A percentile compares a stretch with the other conserved stretches of the same genome.
Evolutionary conservation across 2,888 invertebrate genomes (phyloP).

Genomic region (Allolobophora icterica): DNA sequence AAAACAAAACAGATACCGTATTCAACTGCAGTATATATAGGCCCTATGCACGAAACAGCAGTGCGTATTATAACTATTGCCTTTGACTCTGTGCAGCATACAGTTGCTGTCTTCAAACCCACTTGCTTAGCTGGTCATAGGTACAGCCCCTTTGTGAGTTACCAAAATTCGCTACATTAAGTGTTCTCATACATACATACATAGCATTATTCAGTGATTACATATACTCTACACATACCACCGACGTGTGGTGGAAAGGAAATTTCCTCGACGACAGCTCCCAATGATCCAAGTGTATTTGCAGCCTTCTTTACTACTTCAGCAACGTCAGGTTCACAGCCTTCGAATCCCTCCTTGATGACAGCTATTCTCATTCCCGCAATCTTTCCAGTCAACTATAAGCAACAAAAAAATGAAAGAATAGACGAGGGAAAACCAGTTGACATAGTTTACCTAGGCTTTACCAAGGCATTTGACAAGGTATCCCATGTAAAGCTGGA

Average conservation of each 20-base stretch:
- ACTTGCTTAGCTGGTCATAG: too few relatives aligned
- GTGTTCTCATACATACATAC: too few relatives aligned
- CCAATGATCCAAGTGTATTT: constrained; percentile 45
- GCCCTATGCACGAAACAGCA: background rate
- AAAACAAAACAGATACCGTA: background rate
- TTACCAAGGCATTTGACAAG: background rate
- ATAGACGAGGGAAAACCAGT: background rate
- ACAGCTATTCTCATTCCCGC: constrained; percentile 54
- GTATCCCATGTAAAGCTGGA: background rate
- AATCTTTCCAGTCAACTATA: constrained; percentile 52
- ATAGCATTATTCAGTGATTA: background rate
- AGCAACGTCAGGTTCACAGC: constrained; percentile 51
- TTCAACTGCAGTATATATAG: background rate
- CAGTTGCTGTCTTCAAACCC: too few relatives aligned
- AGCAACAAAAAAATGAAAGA: background rate
- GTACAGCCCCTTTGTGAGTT: too few relatives aligned
- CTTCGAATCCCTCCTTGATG: constrained; percentile 57
- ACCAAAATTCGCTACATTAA: too few relatives aligned
- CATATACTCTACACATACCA: background rate
- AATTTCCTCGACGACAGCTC: constrained; percentile 53
- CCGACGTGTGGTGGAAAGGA: constrained; percentile 54
- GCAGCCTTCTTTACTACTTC: constrained; percentile 51
- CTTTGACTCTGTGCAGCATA: too few relatives aligned
- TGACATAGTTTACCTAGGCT: background rate
- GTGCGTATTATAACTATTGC: too few relatives aligned